Base-by-base conservation (phyloP, 2,888 invertebrate genomes). In the Melipona beecheii region DNA sequence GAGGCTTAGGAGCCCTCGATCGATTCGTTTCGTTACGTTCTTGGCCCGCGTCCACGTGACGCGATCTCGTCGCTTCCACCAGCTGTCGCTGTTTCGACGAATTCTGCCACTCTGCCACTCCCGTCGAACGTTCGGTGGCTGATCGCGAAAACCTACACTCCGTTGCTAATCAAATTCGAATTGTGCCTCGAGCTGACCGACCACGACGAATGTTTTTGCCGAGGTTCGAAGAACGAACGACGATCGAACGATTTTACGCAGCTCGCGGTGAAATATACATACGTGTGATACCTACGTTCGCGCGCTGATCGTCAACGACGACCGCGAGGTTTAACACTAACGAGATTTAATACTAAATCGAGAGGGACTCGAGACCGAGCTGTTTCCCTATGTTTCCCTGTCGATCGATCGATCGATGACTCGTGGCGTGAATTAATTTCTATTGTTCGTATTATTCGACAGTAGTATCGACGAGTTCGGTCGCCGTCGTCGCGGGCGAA, bases 351-450 rank as follows among this genome's bases (percentile, higher is more conserved):
- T n/a, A 43, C 43, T 11, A 43, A 43, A n/a, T n/a, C 9, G 43
- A 43, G 43, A 43, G 43, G 43, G 43, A 21, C 70, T 21, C 36
- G 65, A 52, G 43, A 43, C 56, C 68, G 52, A n/a, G 79, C 68
- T 81, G 68, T 81, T 62, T 66, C 50, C 72, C 66, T 36, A 73
- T 81, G 68, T 81, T 62, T 66, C 50, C 72, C 66, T 36, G n/a
- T n/a, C n/a, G n/a, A 73, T 79, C 79, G 62, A 66, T 52, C n/a
- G 24, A 58, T 5, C 15, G 68, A n/a, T 60, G 60, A 36, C 58
- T 60, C 65, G 60, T 24, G 52, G 31, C 43, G 52, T 21, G 4
- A 54, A 62, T 72, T 79, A 79, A 81, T 81, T 81, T 81, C 81
- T 64, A 80, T 81, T 64, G 54, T 24, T n/a, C 43, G 52, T 24